Percentiles rank a stretch among this genome's conserved stretches.
Evolutionary conservation across 1,140 invertebrate genomes (phyloP).

Genomic region (Ostrea edulis): DNA sequence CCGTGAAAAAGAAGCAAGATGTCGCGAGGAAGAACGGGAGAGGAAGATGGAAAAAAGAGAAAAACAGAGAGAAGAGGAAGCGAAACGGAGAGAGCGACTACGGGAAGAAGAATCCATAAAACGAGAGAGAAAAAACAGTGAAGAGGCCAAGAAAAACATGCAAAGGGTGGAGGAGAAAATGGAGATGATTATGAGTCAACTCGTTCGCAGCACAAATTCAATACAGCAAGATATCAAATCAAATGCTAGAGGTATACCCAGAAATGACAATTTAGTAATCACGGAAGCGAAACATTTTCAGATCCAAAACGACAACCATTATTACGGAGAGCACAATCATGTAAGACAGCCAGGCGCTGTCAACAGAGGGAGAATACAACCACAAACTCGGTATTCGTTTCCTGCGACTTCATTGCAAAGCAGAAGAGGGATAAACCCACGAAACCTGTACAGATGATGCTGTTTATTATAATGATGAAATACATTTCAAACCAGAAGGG

Average conservation of each 20-base stretch:
- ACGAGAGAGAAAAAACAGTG: not conserved
- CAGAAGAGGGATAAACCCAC: not conserved
- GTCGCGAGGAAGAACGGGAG: not conserved
- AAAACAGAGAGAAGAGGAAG: slow-evolving; percentile 1
- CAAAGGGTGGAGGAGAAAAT: not conserved
- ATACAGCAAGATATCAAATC: not conserved
- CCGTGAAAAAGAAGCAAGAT: not conserved
- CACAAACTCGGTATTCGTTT: not conserved
- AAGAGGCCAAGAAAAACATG: not conserved
- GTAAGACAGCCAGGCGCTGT: not conserved
- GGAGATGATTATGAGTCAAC: not conserved
- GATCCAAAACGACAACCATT: not conserved
- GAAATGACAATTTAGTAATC: not conserved
- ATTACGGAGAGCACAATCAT: not conserved
- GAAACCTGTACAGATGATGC: not conserved
- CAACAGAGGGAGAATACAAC: not conserved
- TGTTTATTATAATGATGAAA: no score
- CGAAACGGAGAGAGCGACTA: not conserved
- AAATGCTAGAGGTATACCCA: not conserved
- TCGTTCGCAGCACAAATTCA: not conserved
- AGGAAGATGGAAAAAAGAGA: not conserved
- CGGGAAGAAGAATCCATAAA: not conserved
- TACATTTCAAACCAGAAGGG: not conserved
- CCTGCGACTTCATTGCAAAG: not conserved
- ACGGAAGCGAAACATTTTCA: not conserved